These are phyloP conservation scores for Stegophylla sp. DNA, from an alignment of 2,888 invertebrate genomes.

Conservation along the genomic window DNA sequence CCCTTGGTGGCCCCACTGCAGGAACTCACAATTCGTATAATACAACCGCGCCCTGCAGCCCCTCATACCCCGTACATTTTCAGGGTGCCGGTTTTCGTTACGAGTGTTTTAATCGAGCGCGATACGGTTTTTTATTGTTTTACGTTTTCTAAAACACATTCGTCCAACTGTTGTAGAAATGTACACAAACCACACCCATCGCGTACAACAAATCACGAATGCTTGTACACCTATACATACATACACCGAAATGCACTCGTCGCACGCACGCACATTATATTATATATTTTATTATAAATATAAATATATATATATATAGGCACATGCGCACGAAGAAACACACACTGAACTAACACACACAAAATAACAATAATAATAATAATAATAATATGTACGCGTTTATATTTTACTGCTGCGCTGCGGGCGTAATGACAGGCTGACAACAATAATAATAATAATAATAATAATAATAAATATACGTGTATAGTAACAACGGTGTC, in stretches of 20 bases:
- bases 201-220: not conserved
- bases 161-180: not conserved
- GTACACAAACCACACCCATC: conserved; percentile 24
- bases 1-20: too few relatives aligned
- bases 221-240: not conserved
- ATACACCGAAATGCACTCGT: too few relatives aligned
- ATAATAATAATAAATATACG: not conserved
- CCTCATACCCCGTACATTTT: too few relatives aligned
- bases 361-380: conserved; percentile 26
- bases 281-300: not conserved
- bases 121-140: too few relatives aligned
- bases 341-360: not conserved
- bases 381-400: conserved; percentile 26
- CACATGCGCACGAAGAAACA: not conserved
- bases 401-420: not conserved
- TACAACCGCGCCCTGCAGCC: too few relatives aligned
- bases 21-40: too few relatives aligned
- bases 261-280: too few relatives aligned
- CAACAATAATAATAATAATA: conserved; percentile 55
- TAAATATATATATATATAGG: not conserved
- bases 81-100: too few relatives aligned
- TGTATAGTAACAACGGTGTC: not conserved
- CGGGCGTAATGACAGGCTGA: conserved; percentile 47
- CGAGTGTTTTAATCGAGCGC: too few relatives aligned
- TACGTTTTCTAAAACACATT: too few relatives aligned